Evolutionary conservation across 2,113 vertebrate species (phyloP).

Genomic region (Notothenia rossii): DNA sequence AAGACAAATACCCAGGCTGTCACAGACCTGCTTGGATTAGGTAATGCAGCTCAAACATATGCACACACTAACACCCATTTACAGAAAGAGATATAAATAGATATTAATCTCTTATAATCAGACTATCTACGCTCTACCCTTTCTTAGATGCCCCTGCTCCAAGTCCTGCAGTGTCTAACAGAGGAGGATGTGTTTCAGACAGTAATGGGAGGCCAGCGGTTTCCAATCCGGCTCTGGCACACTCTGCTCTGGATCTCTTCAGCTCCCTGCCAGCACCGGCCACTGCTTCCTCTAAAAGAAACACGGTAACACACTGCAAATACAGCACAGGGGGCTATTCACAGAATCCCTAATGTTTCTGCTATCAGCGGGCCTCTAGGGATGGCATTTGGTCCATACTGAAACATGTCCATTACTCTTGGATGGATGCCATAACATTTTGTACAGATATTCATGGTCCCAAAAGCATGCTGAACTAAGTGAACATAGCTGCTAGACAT

Average conservation of each 20-base stretch:
- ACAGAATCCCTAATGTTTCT: neutral
- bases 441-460: neutral
- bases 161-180: conserved; percentile 81
- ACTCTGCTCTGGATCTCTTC: conserved; percentile 92
- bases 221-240: conserved; percentile 81
- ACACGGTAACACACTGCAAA: conserved; percentile 64
- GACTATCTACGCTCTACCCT: conserved; percentile 6
- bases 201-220: conserved; percentile 60
- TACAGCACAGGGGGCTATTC: neutral
- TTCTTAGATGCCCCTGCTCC: conserved; percentile 77
- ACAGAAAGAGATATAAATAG: neutral
- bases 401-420: neutral
- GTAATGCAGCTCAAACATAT: conserved; percentile 75
- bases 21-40: conserved; percentile 93
- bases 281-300: conserved; percentile 70
- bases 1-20: conserved; percentile 89
- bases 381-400: neutral
- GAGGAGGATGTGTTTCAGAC: conserved; percentile 80
- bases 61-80: neutral
- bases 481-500: neutral
- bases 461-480: neutral
- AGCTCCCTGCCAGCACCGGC: conserved; percentile 80
- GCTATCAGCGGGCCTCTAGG: neutral
- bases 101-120: neutral
- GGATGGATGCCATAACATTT: neutral